Conservation (phyloP, 2,113 vertebrate genomes). For the Pluvialis apricaria region DNA sequence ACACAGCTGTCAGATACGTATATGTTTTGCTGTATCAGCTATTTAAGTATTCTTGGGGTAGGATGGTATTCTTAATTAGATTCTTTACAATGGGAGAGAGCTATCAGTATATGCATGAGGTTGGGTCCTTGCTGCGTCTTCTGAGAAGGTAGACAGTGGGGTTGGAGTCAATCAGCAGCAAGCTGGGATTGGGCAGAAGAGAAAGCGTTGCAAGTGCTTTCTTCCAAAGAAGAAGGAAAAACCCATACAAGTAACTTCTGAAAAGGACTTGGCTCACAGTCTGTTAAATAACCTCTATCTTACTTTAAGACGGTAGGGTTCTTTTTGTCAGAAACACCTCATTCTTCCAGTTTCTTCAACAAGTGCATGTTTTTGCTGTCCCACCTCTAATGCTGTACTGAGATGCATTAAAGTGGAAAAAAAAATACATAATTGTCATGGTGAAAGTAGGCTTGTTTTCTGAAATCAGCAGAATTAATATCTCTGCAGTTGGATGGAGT, state of each 20-base stretch:
- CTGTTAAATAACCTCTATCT: background rate
- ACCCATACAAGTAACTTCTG: background rate
- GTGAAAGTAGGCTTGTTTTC: background rate
- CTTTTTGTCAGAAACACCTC: background rate
- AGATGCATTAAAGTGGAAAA: background rate
- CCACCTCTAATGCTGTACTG: background rate
- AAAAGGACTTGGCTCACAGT: background rate
- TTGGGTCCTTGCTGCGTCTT: background rate
- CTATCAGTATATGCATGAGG: background rate
- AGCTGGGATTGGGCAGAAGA: background rate
- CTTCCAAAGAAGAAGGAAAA: background rate
- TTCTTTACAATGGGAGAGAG: background rate
- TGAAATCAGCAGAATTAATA: background rate
- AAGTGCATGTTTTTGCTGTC: background rate
- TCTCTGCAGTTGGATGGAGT: background rate
- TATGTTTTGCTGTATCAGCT: background rate
- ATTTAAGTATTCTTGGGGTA: background rate
- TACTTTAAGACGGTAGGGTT: background rate
- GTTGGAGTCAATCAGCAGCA: background rate
- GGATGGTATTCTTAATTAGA: background rate
- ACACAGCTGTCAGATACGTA: background rate
- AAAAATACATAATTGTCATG: background rate
- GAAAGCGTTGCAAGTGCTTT: background rate
- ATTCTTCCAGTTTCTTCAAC: background rate
- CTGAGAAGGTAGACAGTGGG: background rate